Evolutionary conservation across 2,888 invertebrate genomes (phyloP).

Genomic region (Amphipoea oculea): DNA sequence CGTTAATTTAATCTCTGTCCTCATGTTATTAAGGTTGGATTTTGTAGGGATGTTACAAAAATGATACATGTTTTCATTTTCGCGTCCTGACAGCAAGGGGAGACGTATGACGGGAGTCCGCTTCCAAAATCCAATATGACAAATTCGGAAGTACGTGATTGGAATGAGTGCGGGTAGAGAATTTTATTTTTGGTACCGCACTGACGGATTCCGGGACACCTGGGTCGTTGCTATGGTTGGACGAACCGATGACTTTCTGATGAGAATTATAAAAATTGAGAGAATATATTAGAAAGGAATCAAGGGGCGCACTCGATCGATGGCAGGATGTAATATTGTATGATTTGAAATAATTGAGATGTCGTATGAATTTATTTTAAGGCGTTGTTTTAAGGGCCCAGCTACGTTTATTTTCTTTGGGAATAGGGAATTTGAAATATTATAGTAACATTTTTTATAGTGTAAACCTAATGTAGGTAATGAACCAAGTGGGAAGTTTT

Average conservation of each 20-base stretch:
- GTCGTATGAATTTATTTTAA: conserved; percentile 19
- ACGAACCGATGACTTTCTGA: conserved; percentile 77
- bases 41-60: conserved; percentile 64
- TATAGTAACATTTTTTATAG: neutral
- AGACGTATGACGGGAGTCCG: conserved; percentile 85
- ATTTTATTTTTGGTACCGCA: conserved; percentile 83
- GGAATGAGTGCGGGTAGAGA: conserved; percentile 83
- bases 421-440: neutral
- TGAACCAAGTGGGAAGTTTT: neutral
- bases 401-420: neutral
- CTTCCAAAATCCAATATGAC: conserved; percentile 90
- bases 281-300: conserved; percentile 64
- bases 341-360: conserved; percentile 38
- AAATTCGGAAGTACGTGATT: conserved; percentile 90
- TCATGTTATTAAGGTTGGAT: conserved; percentile 69
- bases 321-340: conserved; percentile 35
- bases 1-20: conserved; percentile 65
- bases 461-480: too few relatives aligned
- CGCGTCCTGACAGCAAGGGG: conserved; percentile 86
- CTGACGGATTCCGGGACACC: conserved; percentile 75
- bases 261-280: conserved; percentile 69
- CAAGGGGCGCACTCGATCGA: conserved; percentile 52
- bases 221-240: conserved; percentile 74
- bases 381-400: neutral
- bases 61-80: conserved; percentile 89